Percentiles rank a stretch among this genome's conserved stretches.
These are phyloP conservation scores for Desoria tigrina DNA, from an alignment of 2,888 invertebrate species.

Conservation along the genomic window DNA sequence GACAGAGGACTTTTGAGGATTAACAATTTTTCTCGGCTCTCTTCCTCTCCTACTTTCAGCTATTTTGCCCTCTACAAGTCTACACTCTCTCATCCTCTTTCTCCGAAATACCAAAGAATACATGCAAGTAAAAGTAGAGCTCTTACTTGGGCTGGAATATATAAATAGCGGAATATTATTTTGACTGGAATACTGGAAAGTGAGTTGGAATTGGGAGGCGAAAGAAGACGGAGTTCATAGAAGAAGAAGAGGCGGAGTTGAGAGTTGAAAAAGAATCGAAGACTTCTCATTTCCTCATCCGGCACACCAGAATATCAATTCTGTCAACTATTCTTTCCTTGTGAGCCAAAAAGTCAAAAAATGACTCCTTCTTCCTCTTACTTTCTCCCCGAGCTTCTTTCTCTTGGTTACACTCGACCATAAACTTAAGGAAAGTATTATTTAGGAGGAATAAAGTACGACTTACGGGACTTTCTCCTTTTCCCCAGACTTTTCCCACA, in stretches of 20 bases:
- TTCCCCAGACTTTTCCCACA: background rate
- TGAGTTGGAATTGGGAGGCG: background rate
- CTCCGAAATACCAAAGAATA: too few species aligned
- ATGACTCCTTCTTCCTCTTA: conserved; percentile 5
- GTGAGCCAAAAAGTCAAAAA: conserved; percentile 18
- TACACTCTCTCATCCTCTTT: background rate
- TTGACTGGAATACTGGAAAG: background rate
- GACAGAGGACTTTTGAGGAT: conserved; percentile 9
- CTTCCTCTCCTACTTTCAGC: conserved; percentile 4
- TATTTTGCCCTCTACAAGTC: background rate
- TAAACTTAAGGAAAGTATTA: conserved; percentile 13
- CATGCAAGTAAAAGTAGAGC: too few species aligned
- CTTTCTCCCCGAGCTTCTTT: conserved; percentile 1
- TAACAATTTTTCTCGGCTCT: conserved; percentile 11
- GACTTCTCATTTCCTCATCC: conserved; percentile 31
- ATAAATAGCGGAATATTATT: background rate
- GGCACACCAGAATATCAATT: conserved; percentile 29
- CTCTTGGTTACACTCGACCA: conserved; percentile 9
- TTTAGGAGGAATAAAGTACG: conserved; percentile 16
- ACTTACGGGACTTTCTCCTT: conserved; percentile 4
- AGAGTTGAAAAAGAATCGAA: conserved; percentile 14
- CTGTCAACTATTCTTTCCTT: conserved; percentile 18
- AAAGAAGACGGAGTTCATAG: background rate
- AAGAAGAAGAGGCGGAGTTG: conserved; percentile 6
- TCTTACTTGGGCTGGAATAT: background rate